phyloP scores from a whole-genome alignment of 2,113 vertebrate species.

The Cryptomyrus ogoouensis region DNA sequence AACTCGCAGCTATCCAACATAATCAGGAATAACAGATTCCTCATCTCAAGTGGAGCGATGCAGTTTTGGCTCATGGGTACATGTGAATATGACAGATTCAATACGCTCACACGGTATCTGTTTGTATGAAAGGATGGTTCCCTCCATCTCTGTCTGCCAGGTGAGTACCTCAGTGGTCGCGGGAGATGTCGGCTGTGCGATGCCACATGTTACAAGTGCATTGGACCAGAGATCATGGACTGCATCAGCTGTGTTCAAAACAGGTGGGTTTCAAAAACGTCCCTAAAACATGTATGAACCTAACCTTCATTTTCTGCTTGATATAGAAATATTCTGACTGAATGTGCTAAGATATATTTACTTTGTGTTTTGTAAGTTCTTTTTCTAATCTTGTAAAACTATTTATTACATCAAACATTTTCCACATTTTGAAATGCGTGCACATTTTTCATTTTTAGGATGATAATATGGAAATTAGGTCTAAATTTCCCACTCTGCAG shows the following conservation, averaged over 20 bases:
- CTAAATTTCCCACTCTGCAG: neutral
- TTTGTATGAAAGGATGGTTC: neutral
- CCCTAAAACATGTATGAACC: neutral
- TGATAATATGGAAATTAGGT: neutral
- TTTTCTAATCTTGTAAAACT: neutral
- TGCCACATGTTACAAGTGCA: constrained; percentile 68
- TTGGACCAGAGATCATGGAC: constrained; percentile 64
- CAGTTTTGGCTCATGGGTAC: neutral
- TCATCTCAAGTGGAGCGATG: neutral
- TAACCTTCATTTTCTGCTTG: neutral
- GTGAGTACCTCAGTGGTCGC: constrained; percentile 60
- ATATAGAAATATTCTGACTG: neutral
- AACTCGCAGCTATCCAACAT: neutral
- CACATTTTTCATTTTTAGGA: neutral
- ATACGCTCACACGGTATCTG: neutral
- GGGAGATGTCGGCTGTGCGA: constrained; percentile 70
- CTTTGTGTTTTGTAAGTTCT: neutral
- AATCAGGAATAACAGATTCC: neutral
- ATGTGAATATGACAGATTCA: neutral
- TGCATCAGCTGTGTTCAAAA: constrained; percentile 67
- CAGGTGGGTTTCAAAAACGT: constrained; percentile 58
- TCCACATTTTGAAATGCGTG: neutral
- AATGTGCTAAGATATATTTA: neutral
- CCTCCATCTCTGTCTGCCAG: constrained; percentile 50
- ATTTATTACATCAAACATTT: neutral